Evolutionary conservation across 2,113 vertebrate species (phyloP), one percentile per base, ranked within the genome.

Genomic region (Cyanoliseus patagonus): DNA sequence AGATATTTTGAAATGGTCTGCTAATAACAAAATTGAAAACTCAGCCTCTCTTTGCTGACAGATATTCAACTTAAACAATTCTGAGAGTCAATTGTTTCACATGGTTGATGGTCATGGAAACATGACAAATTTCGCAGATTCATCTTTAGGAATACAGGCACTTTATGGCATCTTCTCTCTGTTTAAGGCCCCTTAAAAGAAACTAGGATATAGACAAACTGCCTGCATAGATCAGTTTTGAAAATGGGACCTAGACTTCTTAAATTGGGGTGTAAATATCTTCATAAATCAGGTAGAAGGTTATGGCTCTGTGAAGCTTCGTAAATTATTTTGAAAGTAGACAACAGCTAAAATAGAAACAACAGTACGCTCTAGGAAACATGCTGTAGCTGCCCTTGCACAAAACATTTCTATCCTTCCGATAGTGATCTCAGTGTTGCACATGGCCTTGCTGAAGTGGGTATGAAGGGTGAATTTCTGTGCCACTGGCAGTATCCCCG

Each of bases 371-470:
- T 27, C n/a, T 28, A 62, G 51, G 30, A 24, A 81, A 16, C 1
- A 1, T 10, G 13, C 8, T 31, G 25, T 1, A 61, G 44, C 16
- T 79, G 7, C 16, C 57, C 35, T 81, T 35, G 33, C 28, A 27
- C 4, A 3, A 53, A 64, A 66, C 27, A 33, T 74, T 88, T 79
- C 68, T 68, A 6, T 6, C 4, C 5, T 33, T 89, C 46, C 1
- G 7, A 10, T 18, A 31, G 39, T 0, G 2, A 42, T 30, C 20
- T 35, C 1, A 6, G 19, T 17, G 46, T n/a, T 3, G 1, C 46
- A 75, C 9, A 0, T n/a, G 44, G 44, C 33, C 49, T 51, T 83
- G 49, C 31, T 79, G 88, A 68, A 44, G 39, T 20, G 35, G 6
- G 2, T 22, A 23, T 41, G 75, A 33, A 73, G 39, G 33, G 67